Evolutionary conservation across 2,113 vertebrate genomes (phyloP), one percentile per base, ranked within the genome.

Genomic region (Vimba vimba): DNA sequence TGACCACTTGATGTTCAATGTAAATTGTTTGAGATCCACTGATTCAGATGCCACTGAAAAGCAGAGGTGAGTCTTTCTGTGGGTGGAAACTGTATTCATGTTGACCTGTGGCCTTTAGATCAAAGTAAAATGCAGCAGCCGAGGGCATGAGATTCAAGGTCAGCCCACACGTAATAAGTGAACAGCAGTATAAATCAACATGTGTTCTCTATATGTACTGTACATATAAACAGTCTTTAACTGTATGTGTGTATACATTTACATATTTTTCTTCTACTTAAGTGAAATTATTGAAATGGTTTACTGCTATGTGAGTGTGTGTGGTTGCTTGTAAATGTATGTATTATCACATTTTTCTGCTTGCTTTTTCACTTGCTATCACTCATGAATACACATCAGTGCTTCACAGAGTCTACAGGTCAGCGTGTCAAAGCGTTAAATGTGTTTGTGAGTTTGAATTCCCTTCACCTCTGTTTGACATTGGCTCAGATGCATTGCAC

Each of bases 351-450:
- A 39, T 8, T 36, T 23, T 66, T 68, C 4, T 66, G 43, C 13
- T 19, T 0, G 12, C 39, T 12, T 25, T 68, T 19, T 60, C 3
- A 9, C 23, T 45, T 76, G 85, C 68, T 45, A 76, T 85, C 74
- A 80, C 64, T 93, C 89, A 92, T 93, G 91, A 94, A 92, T 91
- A 92, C 89, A 86, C 93, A 94, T 91, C 75, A 91, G 86, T 55
- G 64, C 86, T 2, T 17, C 57, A 45, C 21, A 12, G 71, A 23
- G 9, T 88, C 69, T 15, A 64, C 36, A 64, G 90, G 91, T 91
- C 89, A 23, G 21, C 4, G 4, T 87, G 89, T 89, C 88, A 89
- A 81, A 84, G 62, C 69, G 36, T 73, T 89, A 90, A 91, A 87
- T 83, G 55, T 86, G 88, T 91, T 91, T 88, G 81, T 81, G 73